Percentiles rank a stretch among this genome's conserved stretches.
phyloP scores from a whole-genome alignment of 1,140 invertebrate species.

The Drosophila arawakana region DNA sequence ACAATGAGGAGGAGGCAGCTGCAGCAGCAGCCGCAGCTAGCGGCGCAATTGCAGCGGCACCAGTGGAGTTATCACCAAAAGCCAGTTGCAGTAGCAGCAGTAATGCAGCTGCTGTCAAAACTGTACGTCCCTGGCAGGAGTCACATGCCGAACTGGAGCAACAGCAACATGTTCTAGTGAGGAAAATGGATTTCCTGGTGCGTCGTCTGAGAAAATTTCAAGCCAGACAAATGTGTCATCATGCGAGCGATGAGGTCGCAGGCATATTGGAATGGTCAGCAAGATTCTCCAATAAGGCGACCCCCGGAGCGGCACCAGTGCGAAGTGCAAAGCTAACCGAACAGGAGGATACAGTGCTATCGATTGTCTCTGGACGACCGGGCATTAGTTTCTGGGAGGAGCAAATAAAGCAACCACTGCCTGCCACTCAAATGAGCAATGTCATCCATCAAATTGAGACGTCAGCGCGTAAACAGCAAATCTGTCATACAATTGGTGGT shows the following conservation, averaged over 20 bases:
- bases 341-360: slow-evolving; percentile 60
- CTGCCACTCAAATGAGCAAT: slow-evolving; percentile 71
- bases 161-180: slow-evolving; percentile 88
- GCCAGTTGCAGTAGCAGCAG: slow-evolving; percentile 9
- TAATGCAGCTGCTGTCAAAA: neutral
- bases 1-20: slow-evolving; percentile 63
- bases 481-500: slow-evolving; percentile 76
- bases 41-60: slow-evolving; percentile 8
- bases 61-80: slow-evolving; percentile 36
- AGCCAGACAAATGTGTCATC: slow-evolving; percentile 89
- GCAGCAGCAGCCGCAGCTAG: slow-evolving; percentile 14
- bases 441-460: slow-evolving; percentile 72
- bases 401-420: slow-evolving; percentile 64
- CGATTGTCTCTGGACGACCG: slow-evolving; percentile 62
- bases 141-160: slow-evolving; percentile 60
- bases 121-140: slow-evolving; percentile 45
- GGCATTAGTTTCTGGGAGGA: slow-evolving; percentile 59
- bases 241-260: slow-evolving; percentile 90
- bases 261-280: slow-evolving; percentile 90
- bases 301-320: slow-evolving; percentile 38
- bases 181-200: slow-evolving; percentile 89
- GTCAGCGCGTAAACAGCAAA: slow-evolving; percentile 68
- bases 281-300: slow-evolving; percentile 72
- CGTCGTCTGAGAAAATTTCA: slow-evolving; percentile 91
- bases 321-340: slow-evolving; percentile 74